These are phyloP conservation scores for Pseudopipra pipra DNA, from an alignment of 2,113 vertebrate species.

Conservation along the genomic window DNA sequence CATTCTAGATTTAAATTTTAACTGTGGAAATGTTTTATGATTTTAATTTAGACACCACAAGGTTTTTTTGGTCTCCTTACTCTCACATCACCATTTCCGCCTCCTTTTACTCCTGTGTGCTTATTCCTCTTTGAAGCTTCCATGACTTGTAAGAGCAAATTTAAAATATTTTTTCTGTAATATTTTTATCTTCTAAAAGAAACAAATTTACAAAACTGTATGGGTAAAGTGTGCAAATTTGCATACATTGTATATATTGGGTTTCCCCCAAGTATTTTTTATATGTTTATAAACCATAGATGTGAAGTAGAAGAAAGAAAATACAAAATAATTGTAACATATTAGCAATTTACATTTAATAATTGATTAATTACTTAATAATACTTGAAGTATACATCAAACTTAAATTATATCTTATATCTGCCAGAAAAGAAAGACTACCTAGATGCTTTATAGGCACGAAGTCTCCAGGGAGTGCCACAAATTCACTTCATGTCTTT, in stretches of 20 bases:
- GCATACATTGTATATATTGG: neutral
- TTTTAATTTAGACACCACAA: neutral
- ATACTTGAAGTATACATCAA: slow-evolving; percentile 61
- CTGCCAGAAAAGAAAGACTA: slow-evolving; percentile 56
- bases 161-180: neutral
- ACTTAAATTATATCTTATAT: slow-evolving; percentile 50
- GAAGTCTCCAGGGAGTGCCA: slow-evolving; percentile 43
- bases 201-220: neutral
- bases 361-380: neutral
- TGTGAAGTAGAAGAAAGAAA: neutral
- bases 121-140: neutral
- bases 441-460: slow-evolving; percentile 44
- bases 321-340: neutral
- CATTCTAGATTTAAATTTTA: neutral
- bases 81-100: neutral
- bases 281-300: neutral
- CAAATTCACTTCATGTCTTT: slow-evolving; percentile 50
- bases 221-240: neutral
- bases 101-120: neutral
- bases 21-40: neutral
- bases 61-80: neutral
- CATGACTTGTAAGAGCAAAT: neutral
- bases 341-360: slow-evolving; percentile 45
- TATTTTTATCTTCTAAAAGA: neutral
- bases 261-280: neutral